These are phyloP conservation scores for Erebia ligea DNA, from an alignment of 2,888 invertebrate genomes.

Conservation along the genomic window DNA sequence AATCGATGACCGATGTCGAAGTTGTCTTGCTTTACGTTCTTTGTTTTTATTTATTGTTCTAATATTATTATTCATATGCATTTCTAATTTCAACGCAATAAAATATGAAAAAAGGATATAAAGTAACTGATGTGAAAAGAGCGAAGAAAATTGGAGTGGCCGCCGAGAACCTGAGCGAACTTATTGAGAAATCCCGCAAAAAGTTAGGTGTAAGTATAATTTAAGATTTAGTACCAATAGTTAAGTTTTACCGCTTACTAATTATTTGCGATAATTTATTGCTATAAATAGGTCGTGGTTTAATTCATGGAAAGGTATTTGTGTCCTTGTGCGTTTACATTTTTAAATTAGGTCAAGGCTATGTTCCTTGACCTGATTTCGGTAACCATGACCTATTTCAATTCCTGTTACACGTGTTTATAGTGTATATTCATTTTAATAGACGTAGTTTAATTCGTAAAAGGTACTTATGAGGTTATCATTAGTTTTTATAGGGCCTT, in stretches of 20 bases:
- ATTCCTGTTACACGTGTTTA: conserved; percentile 47
- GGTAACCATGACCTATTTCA: conserved; percentile 13
- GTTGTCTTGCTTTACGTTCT: conserved; percentile 25
- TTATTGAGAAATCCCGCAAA: conserved; percentile 86
- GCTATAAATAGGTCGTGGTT: not conserved
- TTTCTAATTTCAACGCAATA: conserved; percentile 5
- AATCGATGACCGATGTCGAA: no score
- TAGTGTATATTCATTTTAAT: no score
- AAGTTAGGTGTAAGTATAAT: conserved; percentile 84
- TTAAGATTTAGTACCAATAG: not conserved
- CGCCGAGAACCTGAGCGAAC: conserved; percentile 85
- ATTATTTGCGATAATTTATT: not conserved
- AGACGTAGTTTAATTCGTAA: no score
- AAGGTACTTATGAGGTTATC: no score
- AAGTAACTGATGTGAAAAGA: conserved; percentile 87
- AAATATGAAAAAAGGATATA: conserved; percentile 86
- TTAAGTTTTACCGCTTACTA: not conserved
- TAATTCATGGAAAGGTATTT: conserved; percentile 12
- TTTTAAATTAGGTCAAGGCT: conserved; percentile 58
- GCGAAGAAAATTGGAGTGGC: conserved; percentile 88
- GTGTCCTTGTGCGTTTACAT: conserved; percentile 4
- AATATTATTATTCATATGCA: not conserved
- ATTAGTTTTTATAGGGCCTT: no score
- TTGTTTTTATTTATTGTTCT: conserved; percentile 35
- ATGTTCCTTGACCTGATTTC: conserved; percentile 52